Evolutionary conservation across 2,888 invertebrate species (phyloP).

Genomic region (Oithona nana): DNA sequence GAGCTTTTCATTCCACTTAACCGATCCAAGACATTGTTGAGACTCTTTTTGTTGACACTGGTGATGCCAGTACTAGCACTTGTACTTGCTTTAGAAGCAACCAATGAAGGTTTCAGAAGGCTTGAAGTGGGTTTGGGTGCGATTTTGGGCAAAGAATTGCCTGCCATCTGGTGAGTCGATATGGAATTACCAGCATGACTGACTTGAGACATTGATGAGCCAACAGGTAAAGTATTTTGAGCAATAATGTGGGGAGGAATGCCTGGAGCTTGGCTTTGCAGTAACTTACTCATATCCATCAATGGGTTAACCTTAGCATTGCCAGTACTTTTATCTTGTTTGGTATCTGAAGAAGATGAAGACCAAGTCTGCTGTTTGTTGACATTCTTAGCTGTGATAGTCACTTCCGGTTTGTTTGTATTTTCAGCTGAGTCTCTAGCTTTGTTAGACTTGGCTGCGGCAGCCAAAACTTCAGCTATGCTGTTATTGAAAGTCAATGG

Average conservation of each 20-base stretch:
- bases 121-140: background rate
- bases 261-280: slow-evolving; percentile 8
- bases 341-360: background rate
- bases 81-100: background rate
- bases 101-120: background rate
- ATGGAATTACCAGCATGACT: background rate
- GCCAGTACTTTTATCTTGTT: background rate
- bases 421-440: background rate
- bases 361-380: background rate
- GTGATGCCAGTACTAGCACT: background rate
- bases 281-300: slow-evolving; percentile 13
- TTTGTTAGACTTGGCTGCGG: slow-evolving; percentile 1
- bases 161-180: background rate
- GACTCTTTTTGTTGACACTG: slow-evolving; percentile 5
- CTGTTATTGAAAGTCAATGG: slow-evolving; percentile 16
- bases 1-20: slow-evolving; percentile 1
- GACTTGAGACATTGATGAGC: background rate
- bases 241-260: slow-evolving; percentile 15
- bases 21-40: slow-evolving; percentile 12
- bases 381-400: slow-evolving; percentile 3
- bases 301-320: slow-evolving; percentile 1
- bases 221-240: background rate
- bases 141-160: background rate
- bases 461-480: slow-evolving; percentile 16
- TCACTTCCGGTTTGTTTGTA: background rate